phyloP scores from a whole-genome alignment of 2,888 invertebrate species.

The Trissolcus brochymenae region DNA sequence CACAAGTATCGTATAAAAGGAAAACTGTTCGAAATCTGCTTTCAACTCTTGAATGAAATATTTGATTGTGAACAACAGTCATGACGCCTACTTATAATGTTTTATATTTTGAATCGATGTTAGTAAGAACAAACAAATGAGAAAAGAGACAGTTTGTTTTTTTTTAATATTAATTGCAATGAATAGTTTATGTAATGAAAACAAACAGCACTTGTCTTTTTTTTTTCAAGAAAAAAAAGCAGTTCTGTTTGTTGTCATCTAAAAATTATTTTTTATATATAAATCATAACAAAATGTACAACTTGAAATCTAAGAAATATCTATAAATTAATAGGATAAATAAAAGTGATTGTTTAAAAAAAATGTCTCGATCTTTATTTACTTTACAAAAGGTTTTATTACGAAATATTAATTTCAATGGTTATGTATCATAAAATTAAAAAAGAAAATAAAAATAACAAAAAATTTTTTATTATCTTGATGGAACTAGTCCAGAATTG shows the following conservation, averaged over 20 bases:
- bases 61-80: background rate
- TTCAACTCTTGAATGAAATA: background rate
- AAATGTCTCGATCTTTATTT: conserved; percentile 6
- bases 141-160: background rate
- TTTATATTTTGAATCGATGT: background rate
- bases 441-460: background rate
- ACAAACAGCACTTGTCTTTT: background rate
- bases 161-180: conserved; percentile 12
- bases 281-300: background rate
- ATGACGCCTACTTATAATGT: background rate
- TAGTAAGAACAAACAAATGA: background rate
- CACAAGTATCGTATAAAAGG: background rate
- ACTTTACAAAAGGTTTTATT: conserved; percentile 48
- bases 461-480: background rate
- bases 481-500: background rate
- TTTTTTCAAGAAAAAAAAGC: conserved; percentile 4
- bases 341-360: conserved; percentile 11
- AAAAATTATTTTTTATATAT: conserved; percentile 32
- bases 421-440: conserved; percentile 17
- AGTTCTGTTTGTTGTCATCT: conserved; percentile 6
- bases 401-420: conserved; percentile 40
- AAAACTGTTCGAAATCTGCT: background rate
- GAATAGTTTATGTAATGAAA: background rate
- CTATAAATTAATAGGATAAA: conserved; percentile 22
- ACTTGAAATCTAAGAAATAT: conserved; percentile 7